Conservation (phyloP, 2,888 invertebrate genomes). For the Lysandra bellargus region DNA sequence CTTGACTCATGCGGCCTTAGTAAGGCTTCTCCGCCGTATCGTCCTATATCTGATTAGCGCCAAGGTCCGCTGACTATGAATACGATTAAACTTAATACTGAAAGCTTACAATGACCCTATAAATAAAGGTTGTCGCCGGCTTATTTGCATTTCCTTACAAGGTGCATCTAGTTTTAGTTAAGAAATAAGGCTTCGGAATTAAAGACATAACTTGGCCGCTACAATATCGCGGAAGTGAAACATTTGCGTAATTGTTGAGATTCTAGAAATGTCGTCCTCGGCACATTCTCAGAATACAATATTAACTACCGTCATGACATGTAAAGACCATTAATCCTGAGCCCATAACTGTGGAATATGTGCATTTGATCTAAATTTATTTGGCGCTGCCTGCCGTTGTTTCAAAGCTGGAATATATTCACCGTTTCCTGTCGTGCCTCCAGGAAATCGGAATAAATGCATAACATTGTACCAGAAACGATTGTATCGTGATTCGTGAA, state of each 20-base stretch:
- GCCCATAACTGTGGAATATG: background rate
- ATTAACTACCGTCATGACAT: background rate
- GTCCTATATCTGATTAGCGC: conserved; percentile 40
- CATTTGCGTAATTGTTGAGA: conserved; percentile 1
- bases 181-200: background rate
- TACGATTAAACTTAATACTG: conserved; percentile 31
- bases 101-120: conserved; percentile 29
- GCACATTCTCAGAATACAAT: background rate
- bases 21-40: conserved; percentile 44
- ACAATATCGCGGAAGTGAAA: background rate
- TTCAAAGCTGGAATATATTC: background rate
- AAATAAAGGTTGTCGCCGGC: background rate
- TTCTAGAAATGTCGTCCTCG: conserved; percentile 5
- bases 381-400: background rate
- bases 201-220: background rate
- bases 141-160: conserved; percentile 15
- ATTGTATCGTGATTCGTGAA: background rate
- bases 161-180: background rate
- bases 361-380: conserved; percentile 16
- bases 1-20: conserved; percentile 59
- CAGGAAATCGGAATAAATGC: conserved; percentile 7
- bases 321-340: background rate
- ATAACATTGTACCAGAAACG: conserved; percentile 4
- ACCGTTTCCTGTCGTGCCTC: background rate
- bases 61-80: conserved; percentile 33